These are phyloP conservation scores for Automeris io DNA, from an alignment of 2,888 invertebrate genomes.

Conservation along the genomic window DNA sequence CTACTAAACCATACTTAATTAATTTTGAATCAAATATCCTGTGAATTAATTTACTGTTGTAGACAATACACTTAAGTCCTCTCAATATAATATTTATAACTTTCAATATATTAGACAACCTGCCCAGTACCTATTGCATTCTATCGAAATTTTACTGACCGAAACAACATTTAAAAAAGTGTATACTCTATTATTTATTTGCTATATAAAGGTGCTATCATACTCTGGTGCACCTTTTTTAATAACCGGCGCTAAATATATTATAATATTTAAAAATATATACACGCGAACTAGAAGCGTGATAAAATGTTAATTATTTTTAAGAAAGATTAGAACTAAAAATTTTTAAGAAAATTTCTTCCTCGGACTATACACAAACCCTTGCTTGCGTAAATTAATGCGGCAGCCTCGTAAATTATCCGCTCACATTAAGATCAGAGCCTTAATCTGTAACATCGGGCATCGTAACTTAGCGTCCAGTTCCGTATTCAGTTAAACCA, in stretches of 20 bases:
- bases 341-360: slow-evolving; percentile 28
- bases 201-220: too few species aligned
- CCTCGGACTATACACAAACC: slow-evolving; percentile 31
- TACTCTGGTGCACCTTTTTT: background rate
- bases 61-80: too few species aligned
- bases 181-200: background rate
- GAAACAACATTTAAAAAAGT: background rate
- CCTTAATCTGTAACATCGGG: slow-evolving; percentile 30
- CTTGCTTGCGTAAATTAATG: slow-evolving; percentile 47
- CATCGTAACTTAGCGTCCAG: background rate
- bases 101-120: too few species aligned
- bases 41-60: too few species aligned
- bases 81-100: too few species aligned
- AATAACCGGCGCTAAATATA: too few species aligned
- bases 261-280: too few species aligned
- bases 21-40: too few species aligned
- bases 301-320: background rate
- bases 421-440: slow-evolving; percentile 41
- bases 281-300: background rate
- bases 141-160: too few species aligned
- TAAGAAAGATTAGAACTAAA: slow-evolving; percentile 26
- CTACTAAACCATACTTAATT: too few species aligned
- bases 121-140: too few species aligned
- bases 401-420: slow-evolving; percentile 52
- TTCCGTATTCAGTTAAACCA: background rate